Evolutionary conservation across 2,113 vertebrate genomes (phyloP).

Genomic region (Channa maculata): DNA sequence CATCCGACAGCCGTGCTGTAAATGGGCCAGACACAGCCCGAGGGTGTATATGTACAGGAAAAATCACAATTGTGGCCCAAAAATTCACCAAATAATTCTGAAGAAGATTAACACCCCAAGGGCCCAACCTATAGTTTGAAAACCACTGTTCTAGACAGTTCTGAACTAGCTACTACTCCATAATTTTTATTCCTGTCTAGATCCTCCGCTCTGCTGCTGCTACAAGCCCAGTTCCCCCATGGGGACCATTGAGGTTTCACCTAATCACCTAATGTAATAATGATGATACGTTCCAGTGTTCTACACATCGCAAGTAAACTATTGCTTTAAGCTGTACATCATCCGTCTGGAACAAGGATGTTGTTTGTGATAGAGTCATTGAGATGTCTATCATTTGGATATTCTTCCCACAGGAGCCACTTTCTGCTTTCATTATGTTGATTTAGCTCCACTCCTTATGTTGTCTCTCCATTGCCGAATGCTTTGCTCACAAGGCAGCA

Average conservation of each 20-base stretch:
- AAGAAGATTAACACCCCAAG: too few relatives aligned
- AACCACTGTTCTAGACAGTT: too few relatives aligned
- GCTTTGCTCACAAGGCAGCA: conserved; percentile 39
- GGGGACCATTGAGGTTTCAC: conserved; percentile 53
- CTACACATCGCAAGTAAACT: conserved; percentile 35
- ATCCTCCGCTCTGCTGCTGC: conserved; percentile 12
- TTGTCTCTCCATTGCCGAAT: conserved; percentile 22
- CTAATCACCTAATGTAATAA: conserved; percentile 65
- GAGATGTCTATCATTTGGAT: conserved; percentile 51
- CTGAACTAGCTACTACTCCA: not conserved
- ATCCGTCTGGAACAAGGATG: conserved; percentile 51
- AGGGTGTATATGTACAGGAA: too few relatives aligned
- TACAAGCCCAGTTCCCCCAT: conserved; percentile 31
- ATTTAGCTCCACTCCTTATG: conserved; percentile 40
- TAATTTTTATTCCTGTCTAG: conserved; percentile 35
- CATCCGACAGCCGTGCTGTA: too few relatives aligned
- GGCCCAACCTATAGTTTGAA: too few relatives aligned
- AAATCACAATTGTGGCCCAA: too few relatives aligned
- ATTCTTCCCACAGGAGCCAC: conserved; percentile 51
- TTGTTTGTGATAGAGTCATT: conserved; percentile 38
- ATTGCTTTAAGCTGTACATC: conserved; percentile 42
- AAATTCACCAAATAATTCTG: too few relatives aligned
- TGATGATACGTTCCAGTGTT: conserved; percentile 44
- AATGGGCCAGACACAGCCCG: too few relatives aligned
- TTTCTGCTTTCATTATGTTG: conserved; percentile 53